Base-by-base conservation (phyloP, 2,113 vertebrate species). In the Grammomys surdaster region DNA sequence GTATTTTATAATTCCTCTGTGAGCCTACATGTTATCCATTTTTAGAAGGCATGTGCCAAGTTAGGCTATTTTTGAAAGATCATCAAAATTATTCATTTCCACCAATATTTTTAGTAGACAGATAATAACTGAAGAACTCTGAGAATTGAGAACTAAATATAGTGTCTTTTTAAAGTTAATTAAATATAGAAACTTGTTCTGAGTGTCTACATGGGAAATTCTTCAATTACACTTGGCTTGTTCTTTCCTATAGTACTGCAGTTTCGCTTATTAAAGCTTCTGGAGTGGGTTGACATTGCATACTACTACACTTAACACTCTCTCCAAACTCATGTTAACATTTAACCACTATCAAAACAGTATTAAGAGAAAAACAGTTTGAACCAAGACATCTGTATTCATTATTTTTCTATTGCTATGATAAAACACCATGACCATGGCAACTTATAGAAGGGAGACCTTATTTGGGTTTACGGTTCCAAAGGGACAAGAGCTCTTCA, bases 161-260 rank as follows among this genome's bases (percentile, higher is more conserved):
- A 97, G 67, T 81, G 17, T 69, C 40, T 80, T 11, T 84, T 73
- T 89, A 48, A 73, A 96, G 81, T 84, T 94, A 92, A 94, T 94
- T 93, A 93, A 95, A 95, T 89, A 69, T 31, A 96, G 72, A 95
- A 95, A 96, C 67, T 95, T 95, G 58, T 91, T 92, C 82, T 93
- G 76, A 9, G 54, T 82, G 28, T 89, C 90, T 96, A 63, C 73
- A 86, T 24, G 46, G 67, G 78, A 95, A 89, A 91, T 82, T 94
- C 86, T 95, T 94, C 40, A 31, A 90, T 31, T 89, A 36, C 20
- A 73, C 77, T 89, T 91, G 77, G 94, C 54, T 92, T 67, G 16
- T 48, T 48, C 87, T 65, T 94, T 95, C 93, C 92, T 56, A 75
- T 36, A 91, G 77, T 81, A 92, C 33, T 48, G 20, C 56, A 56